Evolutionary conservation across 2,888 invertebrate genomes (phyloP), one percentile per base, ranked within the genome.

Genomic region (Yponomeuta plumbellus): DNA sequence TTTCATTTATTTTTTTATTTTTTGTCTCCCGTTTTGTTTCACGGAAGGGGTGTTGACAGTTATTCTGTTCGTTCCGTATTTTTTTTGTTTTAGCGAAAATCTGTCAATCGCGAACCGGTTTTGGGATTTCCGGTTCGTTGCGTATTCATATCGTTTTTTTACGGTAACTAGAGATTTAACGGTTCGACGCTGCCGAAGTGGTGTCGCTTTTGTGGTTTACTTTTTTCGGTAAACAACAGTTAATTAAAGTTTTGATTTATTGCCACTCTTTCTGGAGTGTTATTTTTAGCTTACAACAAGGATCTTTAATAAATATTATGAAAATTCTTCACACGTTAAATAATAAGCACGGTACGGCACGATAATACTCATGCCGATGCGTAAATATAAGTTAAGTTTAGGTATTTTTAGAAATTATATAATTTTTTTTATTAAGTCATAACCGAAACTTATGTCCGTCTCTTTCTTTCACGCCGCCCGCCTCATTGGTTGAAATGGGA

Each of bases 11-110:
- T 86, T 89, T 86, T 85, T 81, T 80, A 80, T 80, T 83, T 83
- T 87, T 89, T 88, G 87, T 75, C 39, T 72, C 74, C 71, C 80
- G 79, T 80, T 82, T 90, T 90, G 88, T 89, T 89, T 90, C 86
- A 88, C 85, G 66, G 65, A 83, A 90, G 89, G 90, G 90, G 89
- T 91, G 91, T 89, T 91, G 91, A 91, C 91, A 91, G 89, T 86
- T 90, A 88, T 88, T 88, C 86, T 84, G 85, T 85, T 83, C 81
- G 71, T 79, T 81, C 74, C 70, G 71, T 72, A 71, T 81, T 83
- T 84, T 86, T 88, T 87, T 85, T 81, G 83, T 88, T 83, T 86
- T 78, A 79, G 80, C 76, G 5, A 76, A 20, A 78, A 76, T 81
- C 82, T 85, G 88, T 84, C 83, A 80, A 85, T 83, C 79, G 75